Conservation (phyloP, 2,888 invertebrate species). For the Rapana venosa region DNA sequence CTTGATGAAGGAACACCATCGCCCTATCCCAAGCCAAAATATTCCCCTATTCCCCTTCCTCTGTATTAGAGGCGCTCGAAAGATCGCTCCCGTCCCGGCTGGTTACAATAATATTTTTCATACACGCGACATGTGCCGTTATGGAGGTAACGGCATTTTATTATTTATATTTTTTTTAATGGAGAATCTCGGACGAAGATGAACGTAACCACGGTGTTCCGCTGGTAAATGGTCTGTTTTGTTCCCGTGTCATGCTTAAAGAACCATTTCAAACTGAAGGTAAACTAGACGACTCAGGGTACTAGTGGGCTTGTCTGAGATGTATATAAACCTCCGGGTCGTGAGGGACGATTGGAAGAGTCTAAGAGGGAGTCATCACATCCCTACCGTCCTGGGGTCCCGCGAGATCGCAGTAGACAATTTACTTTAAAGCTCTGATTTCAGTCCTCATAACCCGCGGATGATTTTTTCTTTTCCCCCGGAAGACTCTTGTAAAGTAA, state of each 20-base stretch:
- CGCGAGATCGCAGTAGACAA: neutral
- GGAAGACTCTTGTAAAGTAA: neutral
- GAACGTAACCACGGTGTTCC: slow-evolving; percentile 6
- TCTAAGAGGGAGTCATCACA: neutral
- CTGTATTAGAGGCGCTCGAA: neutral
- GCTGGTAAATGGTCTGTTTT: neutral
- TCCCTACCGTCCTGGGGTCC: neutral
- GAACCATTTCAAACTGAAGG: neutral
- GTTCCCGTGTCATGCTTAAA: slow-evolving; percentile 9
- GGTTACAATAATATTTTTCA: neutral
- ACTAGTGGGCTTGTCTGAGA: neutral
- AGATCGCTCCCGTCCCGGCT: neutral
- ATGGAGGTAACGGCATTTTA: neutral
- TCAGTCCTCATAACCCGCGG: neutral
- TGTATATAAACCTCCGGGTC: neutral
- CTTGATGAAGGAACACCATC: neutral
- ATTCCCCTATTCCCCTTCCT: neutral
- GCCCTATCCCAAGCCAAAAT: neutral
- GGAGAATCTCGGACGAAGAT: neutral
- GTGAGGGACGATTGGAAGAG: neutral
- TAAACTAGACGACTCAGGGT: neutral
- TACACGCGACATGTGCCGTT: neutral
- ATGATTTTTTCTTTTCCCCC: neutral
- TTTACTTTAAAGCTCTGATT: neutral
- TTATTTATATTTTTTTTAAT: neutral